phyloP scores from a whole-genome alignment of 2,888 invertebrate species.

The Heliothis peltigera region DNA sequence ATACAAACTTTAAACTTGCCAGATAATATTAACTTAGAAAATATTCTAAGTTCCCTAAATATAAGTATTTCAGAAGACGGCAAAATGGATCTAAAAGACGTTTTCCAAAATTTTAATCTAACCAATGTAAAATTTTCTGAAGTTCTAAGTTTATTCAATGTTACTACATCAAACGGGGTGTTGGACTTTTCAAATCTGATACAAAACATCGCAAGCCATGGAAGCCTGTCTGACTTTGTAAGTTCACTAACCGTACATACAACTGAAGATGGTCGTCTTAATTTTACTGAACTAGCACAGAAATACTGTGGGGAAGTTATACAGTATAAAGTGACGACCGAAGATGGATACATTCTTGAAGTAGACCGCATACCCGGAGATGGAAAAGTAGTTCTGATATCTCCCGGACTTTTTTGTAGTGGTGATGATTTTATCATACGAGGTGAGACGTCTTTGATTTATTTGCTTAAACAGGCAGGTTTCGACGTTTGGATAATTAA shows the following conservation, averaged over 20 bases:
- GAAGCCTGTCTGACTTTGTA: not conserved
- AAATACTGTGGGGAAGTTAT: conserved; percentile 22
- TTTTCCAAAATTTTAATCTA: not conserved
- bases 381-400: conserved; percentile 7
- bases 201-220: not conserved
- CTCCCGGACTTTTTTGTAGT: conserved; percentile 13
- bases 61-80: not conserved
- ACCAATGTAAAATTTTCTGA: not conserved
- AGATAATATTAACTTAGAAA: not conserved
- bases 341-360: conserved; percentile 43
- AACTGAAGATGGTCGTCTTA: conserved; percentile 16
- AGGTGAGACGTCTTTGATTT: conserved; percentile 33
- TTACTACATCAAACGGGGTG: conserved; percentile 1
- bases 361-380: conserved; percentile 35
- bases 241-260: not conserved
- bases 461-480: conserved; percentile 18
- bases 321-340: conserved; percentile 37
- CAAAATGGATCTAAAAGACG: not conserved
- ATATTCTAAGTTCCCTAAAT: conserved; percentile 2
- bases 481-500: conserved; percentile 49
- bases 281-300: conserved; percentile 28
- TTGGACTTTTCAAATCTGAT: conserved; percentile 7
- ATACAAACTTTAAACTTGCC: conserved; percentile 1
- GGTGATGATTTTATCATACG: conserved; percentile 25
- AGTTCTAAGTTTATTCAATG: conserved; percentile 9